These are phyloP conservation scores for Batillaria attramentaria DNA, from an alignment of 1,140 invertebrate genomes.

Conservation along the genomic window DNA sequence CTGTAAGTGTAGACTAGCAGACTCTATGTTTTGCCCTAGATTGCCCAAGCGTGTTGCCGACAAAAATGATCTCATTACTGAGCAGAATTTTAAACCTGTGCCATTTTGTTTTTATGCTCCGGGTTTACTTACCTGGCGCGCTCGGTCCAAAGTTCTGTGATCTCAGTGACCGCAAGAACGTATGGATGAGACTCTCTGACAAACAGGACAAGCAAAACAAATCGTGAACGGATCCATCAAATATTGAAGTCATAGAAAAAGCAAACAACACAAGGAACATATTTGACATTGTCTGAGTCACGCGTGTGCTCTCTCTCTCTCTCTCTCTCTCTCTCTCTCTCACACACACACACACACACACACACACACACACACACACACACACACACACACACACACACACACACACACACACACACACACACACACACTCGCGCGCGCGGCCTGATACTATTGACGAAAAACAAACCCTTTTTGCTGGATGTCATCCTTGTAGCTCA, in stretches of 20 bases:
- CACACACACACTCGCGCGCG: too few species aligned
- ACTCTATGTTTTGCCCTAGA: background rate
- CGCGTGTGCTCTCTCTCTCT: background rate
- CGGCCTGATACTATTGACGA: background rate
- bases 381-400: background rate
- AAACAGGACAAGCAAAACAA: too few species aligned
- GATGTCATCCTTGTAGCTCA: constrained; percentile 56
- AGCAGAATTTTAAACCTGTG: too few species aligned
- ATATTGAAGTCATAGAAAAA: background rate
- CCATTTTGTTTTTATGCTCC: too few species aligned
- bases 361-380: background rate
- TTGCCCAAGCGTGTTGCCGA: background rate
- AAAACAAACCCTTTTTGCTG: constrained; percentile 51
- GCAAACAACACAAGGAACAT: background rate
- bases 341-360: background rate
- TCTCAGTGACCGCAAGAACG: background rate
- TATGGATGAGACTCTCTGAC: constrained; percentile 28
- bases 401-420: background rate
- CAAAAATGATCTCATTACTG: too few species aligned
- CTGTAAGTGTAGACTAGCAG: background rate
- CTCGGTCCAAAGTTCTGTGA: background rate
- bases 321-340: background rate
- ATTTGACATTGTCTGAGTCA: background rate
- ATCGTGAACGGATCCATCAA: background rate
- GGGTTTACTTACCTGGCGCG: background rate